Base-by-base conservation (phyloP, 2,797 vertebrate genomes). In the Amphiprion clarkii region DNA sequence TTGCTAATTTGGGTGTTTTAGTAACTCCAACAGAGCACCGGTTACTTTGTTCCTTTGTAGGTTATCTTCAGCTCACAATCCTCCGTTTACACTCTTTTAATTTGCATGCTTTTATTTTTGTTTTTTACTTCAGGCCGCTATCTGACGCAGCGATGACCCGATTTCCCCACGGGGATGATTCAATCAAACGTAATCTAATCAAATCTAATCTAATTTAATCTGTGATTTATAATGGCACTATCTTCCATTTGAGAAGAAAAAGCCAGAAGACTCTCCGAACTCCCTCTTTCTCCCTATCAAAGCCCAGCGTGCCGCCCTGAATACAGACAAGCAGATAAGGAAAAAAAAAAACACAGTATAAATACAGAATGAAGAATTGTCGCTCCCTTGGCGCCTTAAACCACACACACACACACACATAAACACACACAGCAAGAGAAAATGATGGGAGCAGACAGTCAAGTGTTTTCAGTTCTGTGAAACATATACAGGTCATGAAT, bases 401-500 rank as follows among this genome's bases (percentile, higher is more conserved):
- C 84, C 68, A 72, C 63, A 80, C 54, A 71, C 62, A 62, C 62
- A 75, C 51, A n/a, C 64, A 70, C 54, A 63, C 74, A 76, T 68
- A 74, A 23, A 71, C 70, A 74, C 72, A 72, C 63, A 80, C 54
- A 71, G 67, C 11, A 0, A 71, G 44, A 44, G 55, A 71, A 74
- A 76, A 73, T 78, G 84, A 86, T 81, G 76, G 73, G 82, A 91
- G 87, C 87, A 89, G 84, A 87, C 83, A 87, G 79, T 84, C 73
- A 81, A 90, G 87, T 89, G 89, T 91, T 88, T 88, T 81, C 62
- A 89, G 74, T 76, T 88, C 74, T 78, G 75, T 71, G 86, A 83
- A 86, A 86, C 85, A 84, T 79, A 88, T 65, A 86, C 81, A 86
- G 85, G 85, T 88, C 86, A 89, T 87, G 83, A 90, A 90, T 91